Base-by-base conservation (phyloP, 2,797 vertebrate genomes). In the Amazona finschi region DNA sequence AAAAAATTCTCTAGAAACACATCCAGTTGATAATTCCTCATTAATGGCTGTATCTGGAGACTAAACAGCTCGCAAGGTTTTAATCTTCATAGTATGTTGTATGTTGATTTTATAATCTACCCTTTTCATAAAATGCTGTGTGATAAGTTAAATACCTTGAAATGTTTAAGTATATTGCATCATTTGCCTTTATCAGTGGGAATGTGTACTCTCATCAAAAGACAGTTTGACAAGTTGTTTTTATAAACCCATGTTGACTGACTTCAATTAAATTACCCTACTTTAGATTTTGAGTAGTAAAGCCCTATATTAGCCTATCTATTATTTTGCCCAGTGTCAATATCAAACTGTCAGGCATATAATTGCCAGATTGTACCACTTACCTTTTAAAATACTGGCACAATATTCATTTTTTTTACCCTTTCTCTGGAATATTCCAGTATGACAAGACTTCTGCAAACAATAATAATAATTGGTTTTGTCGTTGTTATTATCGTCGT, bases 141-240 rank as follows among this genome's bases (percentile, higher is more conserved):
- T 75, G 67, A 72, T 73, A 95, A 64, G 47, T 47, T 17, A 81
- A 85, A 94, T 79, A 67, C 11, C 18, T 53, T 36, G 38, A 16
- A 84, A 27, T 19, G 15, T 46, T 62, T 78, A 55, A 66, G 20
- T 58, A 22, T 33, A 64, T 64, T 89, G 41, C 49, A 78, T 58
- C 33, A 65, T 92, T 89, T 78, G 53, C 58, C 62, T 78, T 94
- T 94, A 88, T 88, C 73, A 84, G 53, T 1, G 1, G 49, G 43
- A 91, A 84, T 75, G 64, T 69, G 53, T 39, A 81, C 84, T 92
- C 53, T 90, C 66, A 86, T 24, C 4, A 3, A 86, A 88, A 91
- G 80, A 81, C 28, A 78, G 13, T 81, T 93, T 81, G 80, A 87
- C 71, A 69, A 77, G 17, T 58, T 95, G 77, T 94, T 95, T 95